Conservation (phyloP, 2,797 vertebrate species). For the Coccyzus lansbergi region DNA sequence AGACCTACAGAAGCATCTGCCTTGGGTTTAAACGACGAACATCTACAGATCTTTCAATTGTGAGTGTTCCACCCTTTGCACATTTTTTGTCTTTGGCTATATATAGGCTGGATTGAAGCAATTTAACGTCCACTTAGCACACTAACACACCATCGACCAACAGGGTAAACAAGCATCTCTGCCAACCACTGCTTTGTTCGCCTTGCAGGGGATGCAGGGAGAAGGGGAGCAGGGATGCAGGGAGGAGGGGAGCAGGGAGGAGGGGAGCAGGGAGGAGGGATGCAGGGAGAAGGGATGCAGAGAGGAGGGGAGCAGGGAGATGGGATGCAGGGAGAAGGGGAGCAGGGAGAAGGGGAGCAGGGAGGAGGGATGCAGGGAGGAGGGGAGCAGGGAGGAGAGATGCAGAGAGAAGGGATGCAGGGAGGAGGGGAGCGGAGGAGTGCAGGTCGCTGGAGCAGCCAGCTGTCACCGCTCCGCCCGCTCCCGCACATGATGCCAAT, state of each 20-base stretch:
- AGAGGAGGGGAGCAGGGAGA: too few species aligned
- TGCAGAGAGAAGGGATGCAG: too few species aligned
- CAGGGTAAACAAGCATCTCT: background rate
- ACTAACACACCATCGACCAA: background rate
- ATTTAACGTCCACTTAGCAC: background rate
- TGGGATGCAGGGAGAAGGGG: too few species aligned
- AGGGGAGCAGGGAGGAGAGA: too few species aligned
- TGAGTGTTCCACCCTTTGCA: background rate
- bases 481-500: slow-evolving; percentile 40
- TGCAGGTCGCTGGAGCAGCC: too few species aligned
- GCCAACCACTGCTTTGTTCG: background rate
- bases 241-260: too few species aligned
- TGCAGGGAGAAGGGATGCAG: too few species aligned
- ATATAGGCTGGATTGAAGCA: background rate
- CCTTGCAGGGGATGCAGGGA: background rate
- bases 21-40: background rate
- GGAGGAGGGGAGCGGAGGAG: too few species aligned
- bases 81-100: background rate
- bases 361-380: too few species aligned
- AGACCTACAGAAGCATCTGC: background rate
- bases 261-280: too few species aligned
- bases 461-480: slow-evolving; percentile 32
- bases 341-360: background rate
- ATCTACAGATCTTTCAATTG: background rate
- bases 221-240: background rate